These are phyloP conservation scores for Mus spretus DNA, from an alignment of 2,797 vertebrate genomes.

Conservation along the genomic window DNA sequence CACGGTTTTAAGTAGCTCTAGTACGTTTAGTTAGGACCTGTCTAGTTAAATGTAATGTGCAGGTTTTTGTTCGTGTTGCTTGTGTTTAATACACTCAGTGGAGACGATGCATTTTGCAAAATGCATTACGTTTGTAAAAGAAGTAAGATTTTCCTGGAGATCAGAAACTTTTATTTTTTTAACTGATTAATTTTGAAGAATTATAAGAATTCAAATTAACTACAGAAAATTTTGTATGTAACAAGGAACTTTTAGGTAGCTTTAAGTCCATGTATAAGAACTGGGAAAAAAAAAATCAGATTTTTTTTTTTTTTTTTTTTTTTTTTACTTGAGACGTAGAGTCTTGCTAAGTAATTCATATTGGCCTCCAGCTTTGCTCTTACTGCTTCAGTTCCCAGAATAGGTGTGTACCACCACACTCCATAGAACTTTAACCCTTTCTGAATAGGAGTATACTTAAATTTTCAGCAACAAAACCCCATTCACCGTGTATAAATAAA, in stretches of 20 bases:
- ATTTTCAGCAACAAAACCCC: conserved; percentile 36
- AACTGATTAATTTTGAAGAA: conserved; percentile 21
- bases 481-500: conserved; percentile 1
- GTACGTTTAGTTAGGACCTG: background rate
- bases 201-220: conserved; percentile 30
- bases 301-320: background rate
- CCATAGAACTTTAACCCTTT: background rate
- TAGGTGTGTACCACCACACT: background rate
- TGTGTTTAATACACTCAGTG: conserved; percentile 7
- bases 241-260: conserved; percentile 28
- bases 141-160: conserved; percentile 35
- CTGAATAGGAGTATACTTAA: background rate
- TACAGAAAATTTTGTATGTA: conserved; percentile 39
- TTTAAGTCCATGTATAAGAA: conserved; percentile 27
- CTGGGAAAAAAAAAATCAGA: conserved; percentile 16
- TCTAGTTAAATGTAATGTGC: conserved; percentile 15
- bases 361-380: background rate
- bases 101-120: conserved; percentile 3
- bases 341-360: background rate
- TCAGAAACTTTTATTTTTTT: conserved; percentile 5
- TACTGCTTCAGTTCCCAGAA: background rate
- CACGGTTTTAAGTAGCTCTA: conserved; percentile 7
- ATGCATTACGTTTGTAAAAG: conserved; percentile 15
- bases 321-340: background rate
- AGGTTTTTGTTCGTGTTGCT: background rate